phyloP scores from a whole-genome alignment of 2,797 vertebrate genomes.

The Epinephelus coioides region DNA sequence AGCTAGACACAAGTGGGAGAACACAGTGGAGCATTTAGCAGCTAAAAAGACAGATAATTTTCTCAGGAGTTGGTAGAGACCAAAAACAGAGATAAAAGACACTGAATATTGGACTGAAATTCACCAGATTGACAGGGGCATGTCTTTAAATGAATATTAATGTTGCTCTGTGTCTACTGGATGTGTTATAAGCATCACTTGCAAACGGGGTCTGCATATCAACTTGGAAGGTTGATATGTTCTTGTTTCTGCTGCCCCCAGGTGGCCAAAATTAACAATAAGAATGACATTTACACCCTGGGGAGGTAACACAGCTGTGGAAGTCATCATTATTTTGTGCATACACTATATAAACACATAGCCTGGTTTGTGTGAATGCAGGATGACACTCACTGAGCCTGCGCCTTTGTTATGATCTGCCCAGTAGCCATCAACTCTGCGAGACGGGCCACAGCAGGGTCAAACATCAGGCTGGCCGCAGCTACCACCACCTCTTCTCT shows the following conservation, averaged over 20 bases:
- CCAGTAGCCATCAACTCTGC: conserved; percentile 88
- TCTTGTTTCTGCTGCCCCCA: not conserved
- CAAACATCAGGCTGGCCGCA: conserved; percentile 90
- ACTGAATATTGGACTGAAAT: not conserved
- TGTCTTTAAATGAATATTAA: not conserved
- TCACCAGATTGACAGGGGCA: not conserved
- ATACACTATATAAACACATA: not conserved
- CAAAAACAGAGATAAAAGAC: not conserved
- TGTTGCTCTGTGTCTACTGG: not conserved
- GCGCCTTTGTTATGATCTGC: conserved; percentile 85
- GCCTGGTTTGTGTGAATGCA: not conserved
- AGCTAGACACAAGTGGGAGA: not conserved
- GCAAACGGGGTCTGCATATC: not conserved
- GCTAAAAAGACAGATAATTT: not conserved
- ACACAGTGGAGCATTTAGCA: not conserved
- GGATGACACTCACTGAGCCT: conserved; percentile 87
- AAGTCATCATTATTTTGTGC: not conserved
- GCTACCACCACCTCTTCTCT: conserved; percentile 89
- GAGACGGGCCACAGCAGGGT: conserved; percentile 87
- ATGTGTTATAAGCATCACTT: not conserved
- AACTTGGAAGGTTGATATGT: not conserved
- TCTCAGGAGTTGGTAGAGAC: not conserved
- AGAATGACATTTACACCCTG: not conserved
- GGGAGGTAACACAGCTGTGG: not conserved
- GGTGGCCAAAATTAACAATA: not conserved